Base-by-base conservation (phyloP, 2,888 invertebrate genomes). In the Limenitis camilla region DNA sequence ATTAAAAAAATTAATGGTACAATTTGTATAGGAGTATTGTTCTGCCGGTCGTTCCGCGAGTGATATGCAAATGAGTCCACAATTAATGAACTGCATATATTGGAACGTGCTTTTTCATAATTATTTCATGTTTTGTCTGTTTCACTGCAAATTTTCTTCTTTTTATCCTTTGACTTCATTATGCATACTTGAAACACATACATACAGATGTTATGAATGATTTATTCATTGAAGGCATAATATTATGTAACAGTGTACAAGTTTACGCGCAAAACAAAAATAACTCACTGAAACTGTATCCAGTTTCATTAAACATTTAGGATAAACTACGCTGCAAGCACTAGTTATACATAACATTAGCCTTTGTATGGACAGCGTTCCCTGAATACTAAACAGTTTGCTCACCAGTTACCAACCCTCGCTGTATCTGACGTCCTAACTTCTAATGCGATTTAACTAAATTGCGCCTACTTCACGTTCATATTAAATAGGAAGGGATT, bases 361-460 rank as follows among this genome's bases (percentile, higher is more conserved):
- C 55, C 52, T 45, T 42, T 40, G 40, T 49, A 52, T 42, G 46
- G 39, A 68, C 67, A 60, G 61, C 61, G 61, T 62, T 62, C 60
- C 59, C 64, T 62, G 82, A 80, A 81, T 83, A 73, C 72, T 76
- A 78, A 81, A 59, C 64, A 65, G 62, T 49, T 55, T 60, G 62
- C 60, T 56, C 62, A 65, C 70, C 70, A 73, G 68, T 56, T 62
- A 65, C 70, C 70, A 73, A 68, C 66, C 71, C 71, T 66, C 60
- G 46, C 49, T 48, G 55, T 6, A 47, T 43, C 36, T 57, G 53
- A 53, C 55, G 49, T 46, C 58, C 60, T 60, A 59, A 52, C 59
- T 46, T 56, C 60, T 60, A 59, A 52, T 60, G 49, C 48, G 49
- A 49, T 55, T 42, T 40, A 29, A 47, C 40, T 52, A 52, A 55